Percentiles rank a stretch among this genome's conserved stretches.
These are phyloP conservation scores for Physella acuta DNA, from an alignment of 1,140 invertebrate genomes.

Conservation along the genomic window DNA sequence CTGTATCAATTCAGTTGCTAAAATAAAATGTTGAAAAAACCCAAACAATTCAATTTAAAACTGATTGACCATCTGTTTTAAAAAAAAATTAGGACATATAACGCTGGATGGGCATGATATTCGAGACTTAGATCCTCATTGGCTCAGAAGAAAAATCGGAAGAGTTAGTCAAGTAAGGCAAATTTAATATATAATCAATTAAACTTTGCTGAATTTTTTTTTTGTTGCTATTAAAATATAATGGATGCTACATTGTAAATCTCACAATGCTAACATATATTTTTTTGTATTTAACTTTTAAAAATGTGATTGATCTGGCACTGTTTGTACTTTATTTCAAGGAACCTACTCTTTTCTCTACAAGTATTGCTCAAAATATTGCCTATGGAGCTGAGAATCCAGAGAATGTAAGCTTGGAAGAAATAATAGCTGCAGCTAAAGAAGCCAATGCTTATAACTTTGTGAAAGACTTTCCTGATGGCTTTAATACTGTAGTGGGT, in stretches of 20 bases:
- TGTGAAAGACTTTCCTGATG: constrained; percentile 59
- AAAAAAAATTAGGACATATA: constrained; percentile 44
- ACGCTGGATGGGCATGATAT: constrained; percentile 58
- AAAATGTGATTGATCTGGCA: too few relatives aligned
- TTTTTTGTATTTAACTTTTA: too few relatives aligned
- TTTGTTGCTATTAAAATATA: too few relatives aligned
- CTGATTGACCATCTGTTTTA: too few relatives aligned
- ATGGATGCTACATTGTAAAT: too few relatives aligned
- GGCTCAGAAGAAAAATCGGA: constrained; percentile 58
- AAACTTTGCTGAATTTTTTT: too few relatives aligned
- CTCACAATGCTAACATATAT: too few relatives aligned
- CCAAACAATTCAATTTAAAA: too few relatives aligned
- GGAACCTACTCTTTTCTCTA: constrained; percentile 63
- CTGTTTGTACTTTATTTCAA: too few relatives aligned
- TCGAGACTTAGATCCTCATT: constrained; percentile 55
- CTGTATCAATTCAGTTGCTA: too few relatives aligned
- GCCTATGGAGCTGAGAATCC: constrained; percentile 59
- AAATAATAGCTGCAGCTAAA: constrained; percentile 56
- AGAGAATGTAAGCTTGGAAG: constrained; percentile 46
- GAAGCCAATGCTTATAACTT: constrained; percentile 62
- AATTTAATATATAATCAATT: too few relatives aligned
- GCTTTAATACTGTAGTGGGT: constrained; percentile 62
- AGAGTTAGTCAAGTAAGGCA: constrained; percentile 57
- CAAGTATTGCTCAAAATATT: constrained; percentile 61
- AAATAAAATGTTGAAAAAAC: too few relatives aligned